Conservation (phyloP, 2,113 vertebrate genomes). For the Channa maculata region DNA sequence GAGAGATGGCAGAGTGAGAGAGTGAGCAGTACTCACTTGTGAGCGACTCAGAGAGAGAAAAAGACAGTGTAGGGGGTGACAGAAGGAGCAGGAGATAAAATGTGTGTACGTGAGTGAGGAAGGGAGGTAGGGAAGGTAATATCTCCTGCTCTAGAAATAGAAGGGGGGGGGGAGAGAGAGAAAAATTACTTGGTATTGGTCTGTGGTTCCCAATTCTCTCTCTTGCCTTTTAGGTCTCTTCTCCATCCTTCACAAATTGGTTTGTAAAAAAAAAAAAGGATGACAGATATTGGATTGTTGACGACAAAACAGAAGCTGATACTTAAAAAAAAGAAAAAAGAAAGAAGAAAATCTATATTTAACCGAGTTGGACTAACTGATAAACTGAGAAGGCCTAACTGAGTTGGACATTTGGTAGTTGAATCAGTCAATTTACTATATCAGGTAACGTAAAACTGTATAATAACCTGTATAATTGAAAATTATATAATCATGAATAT, state of each 20-base stretch:
- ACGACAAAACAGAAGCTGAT: background rate
- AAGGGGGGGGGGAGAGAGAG: constrained; percentile 57
- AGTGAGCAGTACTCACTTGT: constrained; percentile 50
- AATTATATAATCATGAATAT: no score
- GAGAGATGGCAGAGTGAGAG: constrained; percentile 55
- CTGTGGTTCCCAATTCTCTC: background rate
- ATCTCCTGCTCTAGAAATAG: constrained; percentile 72
- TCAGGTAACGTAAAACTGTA: no score
- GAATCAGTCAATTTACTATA: no score
- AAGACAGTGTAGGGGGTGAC: background rate
- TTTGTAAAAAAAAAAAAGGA: background rate
- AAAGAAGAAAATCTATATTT: no score
- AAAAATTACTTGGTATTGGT: constrained; percentile 51
- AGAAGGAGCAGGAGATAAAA: constrained; percentile 41
- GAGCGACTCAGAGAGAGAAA: constrained; percentile 10
- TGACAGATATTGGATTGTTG: background rate
- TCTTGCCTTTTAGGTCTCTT: background rate
- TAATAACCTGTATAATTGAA: no score
- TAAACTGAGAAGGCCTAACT: no score
- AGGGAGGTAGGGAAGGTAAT: constrained; percentile 61
- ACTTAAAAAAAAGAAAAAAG: background rate
- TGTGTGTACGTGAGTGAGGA: constrained; percentile 36
- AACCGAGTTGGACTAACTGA: no score
- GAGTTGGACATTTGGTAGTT: no score
- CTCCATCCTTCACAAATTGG: background rate